Conservation (phyloP, 2,888 invertebrate genomes). For the Euclidia mi region DNA sequence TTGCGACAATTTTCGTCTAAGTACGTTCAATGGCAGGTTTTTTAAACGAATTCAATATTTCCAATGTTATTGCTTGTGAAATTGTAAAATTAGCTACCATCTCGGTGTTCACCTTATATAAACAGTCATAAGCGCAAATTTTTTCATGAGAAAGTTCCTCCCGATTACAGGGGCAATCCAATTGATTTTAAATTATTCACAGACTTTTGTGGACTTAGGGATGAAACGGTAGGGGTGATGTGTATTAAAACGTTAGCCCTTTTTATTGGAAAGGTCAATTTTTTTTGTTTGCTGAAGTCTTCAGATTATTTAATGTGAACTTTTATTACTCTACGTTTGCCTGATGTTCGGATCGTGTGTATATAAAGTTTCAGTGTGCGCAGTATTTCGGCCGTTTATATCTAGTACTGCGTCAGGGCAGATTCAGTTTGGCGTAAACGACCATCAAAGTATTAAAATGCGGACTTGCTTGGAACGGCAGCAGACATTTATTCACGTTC, state of each 20-base stretch:
- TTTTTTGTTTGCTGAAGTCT: slow-evolving; percentile 34
- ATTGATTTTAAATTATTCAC: slow-evolving; percentile 67
- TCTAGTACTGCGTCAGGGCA: slow-evolving; percentile 32
- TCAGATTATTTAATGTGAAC: slow-evolving; percentile 34
- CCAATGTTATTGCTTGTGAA: slow-evolving; percentile 54
- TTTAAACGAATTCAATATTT: slow-evolving; percentile 69
- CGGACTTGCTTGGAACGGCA: slow-evolving; percentile 36
- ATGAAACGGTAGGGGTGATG: slow-evolving; percentile 47
- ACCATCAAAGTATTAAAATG: slow-evolving; percentile 48
- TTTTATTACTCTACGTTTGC: slow-evolving; percentile 23
- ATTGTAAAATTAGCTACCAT: slow-evolving; percentile 48
- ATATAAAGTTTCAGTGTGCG: slow-evolving; percentile 14
- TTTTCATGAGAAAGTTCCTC: slow-evolving; percentile 54
- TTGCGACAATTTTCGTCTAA: slow-evolving; percentile 73
- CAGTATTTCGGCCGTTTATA: slow-evolving; percentile 38
- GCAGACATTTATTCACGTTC: slow-evolving; percentile 30
- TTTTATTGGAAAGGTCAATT: slow-evolving; percentile 37
- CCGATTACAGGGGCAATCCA: slow-evolving; percentile 58
- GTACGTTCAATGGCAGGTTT: slow-evolving; percentile 69
- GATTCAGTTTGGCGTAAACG: slow-evolving; percentile 37
- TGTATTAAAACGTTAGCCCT: slow-evolving; percentile 42
- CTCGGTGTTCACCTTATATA: slow-evolving; percentile 7
- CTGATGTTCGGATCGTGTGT: slow-evolving; percentile 10
- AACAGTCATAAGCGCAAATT: slow-evolving; percentile 44
- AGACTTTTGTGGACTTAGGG: slow-evolving; percentile 58